Evolutionary conservation across 2,113 vertebrate species (phyloP), one percentile per base, ranked within the genome.

Genomic region (Esox niger): DNA sequence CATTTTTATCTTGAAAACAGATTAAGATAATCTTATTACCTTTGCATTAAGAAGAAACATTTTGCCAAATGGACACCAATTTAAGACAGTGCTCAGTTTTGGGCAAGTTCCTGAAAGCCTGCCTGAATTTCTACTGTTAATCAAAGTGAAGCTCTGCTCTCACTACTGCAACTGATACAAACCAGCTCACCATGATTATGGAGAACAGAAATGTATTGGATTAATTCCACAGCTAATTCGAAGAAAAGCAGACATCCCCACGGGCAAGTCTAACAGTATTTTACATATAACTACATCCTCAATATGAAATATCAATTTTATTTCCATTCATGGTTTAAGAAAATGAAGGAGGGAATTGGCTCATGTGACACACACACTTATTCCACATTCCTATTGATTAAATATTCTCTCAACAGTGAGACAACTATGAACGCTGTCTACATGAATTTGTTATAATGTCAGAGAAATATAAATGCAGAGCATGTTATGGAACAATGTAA

Each of bases 41-140:
- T 88, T 78, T 80, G 87, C 83, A 90, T 91, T 91, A 90, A 84
- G 78, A 86, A 81, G 81, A 89, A 87, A 86, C 86, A 83, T 87
- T 91, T 84, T 88, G 84, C 85, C 87, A 90, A 91, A 91, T 91
- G 85, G 88, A 89, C 84, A 87, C 75, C 87, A 88, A 90, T 90
- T 91, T 89, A 90, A 90, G 89, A 88, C 79, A 87, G 79, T 84
- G 84, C 84, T 88, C 71, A 82, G 86, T 82, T 81, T 69, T 70
- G 6, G 26, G 26, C 13, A 4, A 43, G 13, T 4, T 0, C 23
- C 58, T 68, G 75, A 86, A 74, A 86, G 76, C 88, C 82, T 81
- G 81, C 82, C 88, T 88, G 84, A 88, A 89, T 91, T 82, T 89
- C 74, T 23, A 56, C 74, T 62, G 70, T 90, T 90, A 90, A 90